Percentiles rank a stretch among this genome's conserved stretches.
Conservation (phyloP, 2,113 vertebrate species). For the Vanacampus margaritifer region DNA sequence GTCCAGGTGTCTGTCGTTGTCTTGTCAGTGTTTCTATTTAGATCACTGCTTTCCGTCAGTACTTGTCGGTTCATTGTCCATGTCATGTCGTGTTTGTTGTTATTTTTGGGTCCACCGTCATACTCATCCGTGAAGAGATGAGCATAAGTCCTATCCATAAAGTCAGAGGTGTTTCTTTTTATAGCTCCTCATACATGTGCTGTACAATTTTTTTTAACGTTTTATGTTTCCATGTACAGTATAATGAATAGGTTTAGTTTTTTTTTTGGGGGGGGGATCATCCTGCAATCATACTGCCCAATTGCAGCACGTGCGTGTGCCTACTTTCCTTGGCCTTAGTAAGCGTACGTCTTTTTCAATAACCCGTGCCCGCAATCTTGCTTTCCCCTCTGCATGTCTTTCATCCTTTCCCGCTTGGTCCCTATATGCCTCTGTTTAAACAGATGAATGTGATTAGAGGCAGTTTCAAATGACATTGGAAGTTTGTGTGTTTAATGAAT, state of each 20-base stretch:
- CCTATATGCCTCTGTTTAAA: constrained; percentile 51
- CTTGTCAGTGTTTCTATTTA: too few species aligned
- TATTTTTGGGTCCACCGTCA: too few species aligned
- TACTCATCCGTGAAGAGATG: too few species aligned
- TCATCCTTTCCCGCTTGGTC: constrained; percentile 48
- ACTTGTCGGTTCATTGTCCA: too few species aligned
- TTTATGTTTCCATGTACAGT: constrained; percentile 19
- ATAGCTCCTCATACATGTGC: background rate
- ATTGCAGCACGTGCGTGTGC: constrained; percentile 25
- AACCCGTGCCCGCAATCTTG: constrained; percentile 46
- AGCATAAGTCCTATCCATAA: background rate
- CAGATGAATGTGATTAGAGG: constrained; percentile 65
- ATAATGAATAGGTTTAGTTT: background rate
- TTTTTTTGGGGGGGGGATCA: background rate
- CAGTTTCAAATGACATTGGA: constrained; percentile 58
- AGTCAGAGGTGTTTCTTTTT: background rate
- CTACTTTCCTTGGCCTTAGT: constrained; percentile 52
- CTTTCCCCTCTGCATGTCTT: constrained; percentile 42
- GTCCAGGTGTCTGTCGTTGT: too few species aligned
- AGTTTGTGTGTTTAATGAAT: constrained; percentile 62
- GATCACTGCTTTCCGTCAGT: too few species aligned
- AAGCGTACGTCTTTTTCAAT: constrained; percentile 61
- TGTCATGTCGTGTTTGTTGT: too few species aligned
- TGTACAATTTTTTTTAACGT: background rate
- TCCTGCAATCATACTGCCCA: background rate